Evolutionary conservation across 1,140 invertebrate genomes (phyloP).

Genomic region (Aphaenogaster floridana): DNA sequence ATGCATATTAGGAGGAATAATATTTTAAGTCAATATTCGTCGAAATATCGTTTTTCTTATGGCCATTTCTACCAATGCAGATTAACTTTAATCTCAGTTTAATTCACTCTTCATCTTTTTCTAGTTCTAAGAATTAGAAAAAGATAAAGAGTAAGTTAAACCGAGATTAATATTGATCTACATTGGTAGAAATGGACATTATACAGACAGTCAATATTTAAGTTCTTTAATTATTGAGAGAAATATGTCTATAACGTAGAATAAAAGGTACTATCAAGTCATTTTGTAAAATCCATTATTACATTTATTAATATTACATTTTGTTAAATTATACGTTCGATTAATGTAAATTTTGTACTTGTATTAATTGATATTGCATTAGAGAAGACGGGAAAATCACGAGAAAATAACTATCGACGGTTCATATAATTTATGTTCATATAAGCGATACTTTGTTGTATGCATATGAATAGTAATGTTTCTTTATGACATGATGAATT

Average conservation of each 20-base stretch:
- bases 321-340: background rate
- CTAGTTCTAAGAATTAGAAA: no score
- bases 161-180: no score
- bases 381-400: background rate
- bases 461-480: background rate
- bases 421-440: background rate
- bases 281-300: slow-evolving; percentile 17
- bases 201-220: background rate
- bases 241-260: slow-evolving; percentile 7
- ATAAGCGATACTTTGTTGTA: background rate
- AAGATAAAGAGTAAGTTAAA: no score
- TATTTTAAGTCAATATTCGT: background rate
- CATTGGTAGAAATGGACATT: no score
- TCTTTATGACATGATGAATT: background rate
- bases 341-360: background rate
- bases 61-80: no score
- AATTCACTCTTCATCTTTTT: no score
- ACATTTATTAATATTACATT: background rate
- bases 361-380: background rate
- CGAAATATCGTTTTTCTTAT: background rate
- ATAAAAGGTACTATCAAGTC: background rate
- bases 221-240: background rate
- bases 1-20: background rate
- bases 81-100: no score
- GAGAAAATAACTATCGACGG: background rate